These are phyloP conservation scores for Cygnus buccinator DNA, from an alignment of 2,113 vertebrate genomes.

Conservation along the genomic window DNA sequence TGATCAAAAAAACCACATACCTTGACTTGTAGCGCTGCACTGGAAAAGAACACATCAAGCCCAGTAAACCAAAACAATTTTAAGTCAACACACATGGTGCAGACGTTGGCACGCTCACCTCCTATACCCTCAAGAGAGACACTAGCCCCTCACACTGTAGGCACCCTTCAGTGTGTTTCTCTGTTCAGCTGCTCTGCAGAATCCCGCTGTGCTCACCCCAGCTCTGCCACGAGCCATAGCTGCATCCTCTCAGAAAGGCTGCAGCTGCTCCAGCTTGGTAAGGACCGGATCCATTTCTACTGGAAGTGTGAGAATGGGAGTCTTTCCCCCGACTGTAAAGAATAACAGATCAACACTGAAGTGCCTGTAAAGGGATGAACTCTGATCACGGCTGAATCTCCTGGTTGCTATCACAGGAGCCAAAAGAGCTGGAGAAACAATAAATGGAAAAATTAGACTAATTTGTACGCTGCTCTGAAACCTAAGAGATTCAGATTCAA, in stretches of 20 bases:
- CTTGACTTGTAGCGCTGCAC: conserved; percentile 15
- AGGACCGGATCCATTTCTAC: not conserved
- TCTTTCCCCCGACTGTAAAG: not conserved
- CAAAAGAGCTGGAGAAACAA: not conserved
- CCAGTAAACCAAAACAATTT: not conserved
- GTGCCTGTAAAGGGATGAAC: not conserved
- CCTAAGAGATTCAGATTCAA: not conserved
- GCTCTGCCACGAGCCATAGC: not conserved
- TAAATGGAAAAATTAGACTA: not conserved
- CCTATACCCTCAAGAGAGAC: not conserved
- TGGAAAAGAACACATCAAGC: conserved; percentile 41
- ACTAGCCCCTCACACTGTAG: accelerated
- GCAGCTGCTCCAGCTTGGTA: not conserved
- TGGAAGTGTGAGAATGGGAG: not conserved
- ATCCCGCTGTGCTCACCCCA: not conserved
- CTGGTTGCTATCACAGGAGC: not conserved
- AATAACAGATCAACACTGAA: not conserved
- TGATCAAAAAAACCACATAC: conserved; percentile 57
- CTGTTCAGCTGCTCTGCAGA: not conserved
- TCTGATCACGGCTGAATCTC: not conserved
- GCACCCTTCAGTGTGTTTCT: not conserved
- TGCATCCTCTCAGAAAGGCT: not conserved
- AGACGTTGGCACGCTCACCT: not conserved
- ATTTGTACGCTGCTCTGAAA: not conserved
- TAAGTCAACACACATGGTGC: not conserved